phyloP scores from a whole-genome alignment of 2,888 invertebrate genomes.

The Troilus luridus region DNA sequence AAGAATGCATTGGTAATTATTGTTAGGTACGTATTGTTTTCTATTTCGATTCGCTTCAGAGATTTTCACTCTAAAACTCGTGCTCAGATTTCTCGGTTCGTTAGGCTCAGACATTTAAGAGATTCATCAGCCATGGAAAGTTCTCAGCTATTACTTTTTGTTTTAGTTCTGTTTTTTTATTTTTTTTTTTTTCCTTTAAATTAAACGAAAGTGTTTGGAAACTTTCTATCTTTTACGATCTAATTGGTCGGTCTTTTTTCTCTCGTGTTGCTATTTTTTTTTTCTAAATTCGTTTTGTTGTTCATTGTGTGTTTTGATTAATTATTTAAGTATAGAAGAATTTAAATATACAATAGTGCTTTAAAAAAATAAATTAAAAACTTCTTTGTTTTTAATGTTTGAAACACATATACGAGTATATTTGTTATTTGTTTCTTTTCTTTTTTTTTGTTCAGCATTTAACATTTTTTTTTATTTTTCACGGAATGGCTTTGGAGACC shows the following conservation, averaged over 20 bases:
- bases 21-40: neutral
- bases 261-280: neutral
- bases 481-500: too few relatives aligned
- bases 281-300: neutral
- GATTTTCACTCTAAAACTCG: neutral
- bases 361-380: neutral
- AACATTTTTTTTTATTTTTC: too few relatives aligned
- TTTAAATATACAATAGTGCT: too few relatives aligned
- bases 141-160: neutral
- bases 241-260: neutral
- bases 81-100: neutral
- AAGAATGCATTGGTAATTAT: neutral
- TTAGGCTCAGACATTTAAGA: neutral
- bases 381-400: neutral
- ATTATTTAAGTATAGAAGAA: too few relatives aligned
- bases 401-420: neutral
- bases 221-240: neutral
- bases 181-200: neutral
- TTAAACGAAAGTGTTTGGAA: neutral
- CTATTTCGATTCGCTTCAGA: conserved; percentile 1
- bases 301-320: neutral
- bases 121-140: neutral
- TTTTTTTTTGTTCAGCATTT: neutral
- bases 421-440: neutral
- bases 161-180: neutral